A percentile compares a stretch with the other conserved stretches of the same genome.
Evolutionary conservation across 1,140 invertebrate genomes (phyloP).

Genomic region (Caenorhabditis latens): DNA sequence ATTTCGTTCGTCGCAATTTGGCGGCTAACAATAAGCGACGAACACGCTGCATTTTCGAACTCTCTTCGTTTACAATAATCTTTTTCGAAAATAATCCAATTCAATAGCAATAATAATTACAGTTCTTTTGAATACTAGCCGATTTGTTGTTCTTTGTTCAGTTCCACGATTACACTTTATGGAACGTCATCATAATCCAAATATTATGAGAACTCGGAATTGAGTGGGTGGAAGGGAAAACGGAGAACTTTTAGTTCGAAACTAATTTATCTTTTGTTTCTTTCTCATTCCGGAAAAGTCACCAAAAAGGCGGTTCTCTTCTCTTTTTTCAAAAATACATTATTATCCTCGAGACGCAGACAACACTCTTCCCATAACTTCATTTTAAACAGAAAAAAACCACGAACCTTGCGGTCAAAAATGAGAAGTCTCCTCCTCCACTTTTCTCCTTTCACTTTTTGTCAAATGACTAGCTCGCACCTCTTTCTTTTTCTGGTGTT

Average conservation of each 20-base stretch:
- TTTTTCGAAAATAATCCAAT: background rate
- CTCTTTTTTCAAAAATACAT: background rate
- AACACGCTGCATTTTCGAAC: constrained; percentile 39
- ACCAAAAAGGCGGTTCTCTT: constrained; percentile 20
- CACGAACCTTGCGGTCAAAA: constrained; percentile 39
- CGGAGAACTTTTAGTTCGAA: constrained; percentile 19
- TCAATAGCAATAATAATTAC: constrained; percentile 11
- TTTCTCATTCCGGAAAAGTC: constrained; percentile 2
- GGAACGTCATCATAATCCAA: background rate
- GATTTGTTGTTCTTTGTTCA: constrained; percentile 9
- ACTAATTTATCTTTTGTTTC: constrained; percentile 34
- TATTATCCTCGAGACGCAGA: constrained; percentile 7
- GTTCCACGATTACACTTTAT: background rate
- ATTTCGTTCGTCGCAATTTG: constrained; percentile 45
- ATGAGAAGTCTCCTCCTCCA: constrained; percentile 47
- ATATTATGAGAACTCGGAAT: background rate
- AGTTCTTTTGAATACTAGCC: constrained; percentile 11
- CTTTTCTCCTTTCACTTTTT: constrained; percentile 44
- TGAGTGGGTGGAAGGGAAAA: background rate
- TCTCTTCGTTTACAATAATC: background rate
- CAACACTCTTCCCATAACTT: constrained; percentile 35
- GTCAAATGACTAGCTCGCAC: constrained; percentile 44
- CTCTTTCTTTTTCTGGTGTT: constrained; percentile 49
- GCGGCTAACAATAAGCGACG: constrained; percentile 38
- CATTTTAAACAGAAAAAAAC: constrained; percentile 31